phyloP scores from a whole-genome alignment of 2,113 vertebrate species.

The Xiphorhynchus elegans region DNA sequence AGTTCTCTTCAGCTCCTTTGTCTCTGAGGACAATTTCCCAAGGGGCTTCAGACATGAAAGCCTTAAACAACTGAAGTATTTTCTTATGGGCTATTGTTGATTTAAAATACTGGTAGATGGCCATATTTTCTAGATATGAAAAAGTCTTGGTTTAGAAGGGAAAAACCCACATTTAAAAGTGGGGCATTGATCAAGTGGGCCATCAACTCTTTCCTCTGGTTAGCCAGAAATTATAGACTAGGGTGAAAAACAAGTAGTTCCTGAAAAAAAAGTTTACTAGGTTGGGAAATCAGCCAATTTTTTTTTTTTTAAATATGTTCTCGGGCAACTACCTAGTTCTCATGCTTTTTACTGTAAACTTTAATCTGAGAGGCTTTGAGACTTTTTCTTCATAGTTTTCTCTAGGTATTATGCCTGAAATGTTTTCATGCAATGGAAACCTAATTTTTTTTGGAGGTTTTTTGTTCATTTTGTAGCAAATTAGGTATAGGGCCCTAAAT shows the following conservation, averaged over 20 bases:
- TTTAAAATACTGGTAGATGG: neutral
- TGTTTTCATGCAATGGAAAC: neutral
- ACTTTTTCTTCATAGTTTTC: neutral
- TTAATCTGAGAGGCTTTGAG: neutral
- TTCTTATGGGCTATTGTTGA: neutral
- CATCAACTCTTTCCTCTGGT: neutral
- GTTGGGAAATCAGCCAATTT: neutral
- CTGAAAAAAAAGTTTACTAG: neutral
- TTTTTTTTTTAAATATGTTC: neutral
- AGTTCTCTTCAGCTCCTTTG: neutral
- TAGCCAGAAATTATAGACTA: neutral
- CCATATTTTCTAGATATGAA: neutral
- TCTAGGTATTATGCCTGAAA: neutral
- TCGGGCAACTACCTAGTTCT: neutral
- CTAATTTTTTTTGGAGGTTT: neutral
- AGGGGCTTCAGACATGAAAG: neutral
- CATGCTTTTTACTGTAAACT: neutral
- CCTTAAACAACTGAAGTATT: neutral
- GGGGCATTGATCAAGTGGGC: neutral
- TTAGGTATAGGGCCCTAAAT: neutral
- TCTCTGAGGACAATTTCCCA: neutral
- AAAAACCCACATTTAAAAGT: neutral
- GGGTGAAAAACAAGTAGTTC: neutral
- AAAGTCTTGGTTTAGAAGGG: neutral
- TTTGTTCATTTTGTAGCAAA: neutral